These are phyloP conservation scores for Hippocampus guttulatus DNA, from an alignment of 2,113 vertebrate species.

Conservation along the genomic window DNA sequence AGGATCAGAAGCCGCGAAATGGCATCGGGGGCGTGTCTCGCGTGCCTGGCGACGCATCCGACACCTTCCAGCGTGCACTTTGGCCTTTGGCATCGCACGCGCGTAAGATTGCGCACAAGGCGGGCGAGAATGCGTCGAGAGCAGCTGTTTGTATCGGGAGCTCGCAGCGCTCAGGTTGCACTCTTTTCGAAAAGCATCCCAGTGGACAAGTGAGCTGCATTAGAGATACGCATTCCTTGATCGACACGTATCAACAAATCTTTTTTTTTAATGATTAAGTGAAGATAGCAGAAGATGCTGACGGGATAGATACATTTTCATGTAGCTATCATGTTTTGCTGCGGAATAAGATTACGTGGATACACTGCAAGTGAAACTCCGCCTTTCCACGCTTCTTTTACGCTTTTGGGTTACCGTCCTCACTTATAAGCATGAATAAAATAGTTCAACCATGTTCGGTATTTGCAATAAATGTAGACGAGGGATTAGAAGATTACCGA, in stretches of 20 bases:
- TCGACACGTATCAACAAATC: background rate
- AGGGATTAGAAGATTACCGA: no score
- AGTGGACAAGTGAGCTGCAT: background rate
- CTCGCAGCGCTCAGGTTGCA: background rate
- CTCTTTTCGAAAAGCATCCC: background rate
- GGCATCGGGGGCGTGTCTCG: slow-evolving; percentile 39
- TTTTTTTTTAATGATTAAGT: background rate
- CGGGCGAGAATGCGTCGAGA: slow-evolving; percentile 3
- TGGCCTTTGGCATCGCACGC: slow-evolving; percentile 46
- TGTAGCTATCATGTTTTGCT: background rate
- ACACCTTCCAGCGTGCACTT: slow-evolving; percentile 34
- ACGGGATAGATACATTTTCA: background rate
- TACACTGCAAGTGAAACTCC: no score
- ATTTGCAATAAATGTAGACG: no score
- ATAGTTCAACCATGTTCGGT: no score
- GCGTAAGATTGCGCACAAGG: slow-evolving; percentile 21
- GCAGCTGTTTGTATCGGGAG: slow-evolving; percentile 23
- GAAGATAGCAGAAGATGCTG: background rate
- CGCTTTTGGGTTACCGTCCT: no score
- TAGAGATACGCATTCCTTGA: background rate
- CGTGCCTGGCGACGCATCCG: slow-evolving; percentile 43
- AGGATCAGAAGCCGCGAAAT: slow-evolving; percentile 21
- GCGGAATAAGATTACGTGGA: background rate
- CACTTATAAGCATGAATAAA: no score
- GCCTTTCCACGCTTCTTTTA: no score